Evolutionary conservation across 2,113 vertebrate genomes (phyloP).

Genomic region (Neolamprologus devosi): DNA sequence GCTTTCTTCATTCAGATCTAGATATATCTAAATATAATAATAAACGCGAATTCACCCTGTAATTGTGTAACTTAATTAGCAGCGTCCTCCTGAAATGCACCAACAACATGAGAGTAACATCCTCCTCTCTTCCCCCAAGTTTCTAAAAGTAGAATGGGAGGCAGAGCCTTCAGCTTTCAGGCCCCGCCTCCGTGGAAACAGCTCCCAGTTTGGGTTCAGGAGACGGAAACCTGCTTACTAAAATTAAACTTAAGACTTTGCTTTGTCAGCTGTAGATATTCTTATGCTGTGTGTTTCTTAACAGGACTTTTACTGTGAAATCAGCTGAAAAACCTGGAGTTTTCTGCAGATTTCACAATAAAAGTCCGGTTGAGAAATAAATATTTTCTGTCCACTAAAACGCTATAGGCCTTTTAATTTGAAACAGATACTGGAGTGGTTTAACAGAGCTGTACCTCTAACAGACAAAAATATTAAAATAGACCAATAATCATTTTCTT

Average conservation of each 20-base stretch:
- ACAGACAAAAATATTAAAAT: background rate
- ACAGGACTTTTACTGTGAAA: background rate
- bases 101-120: background rate
- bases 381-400: background rate
- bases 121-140: rapidly evolving
- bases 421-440: background rate
- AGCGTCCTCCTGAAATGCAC: rapidly evolving
- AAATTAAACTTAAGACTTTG: background rate
- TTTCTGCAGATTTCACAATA: background rate
- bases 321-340: rapidly evolving
- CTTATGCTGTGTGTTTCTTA: background rate
- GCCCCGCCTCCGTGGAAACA: rapidly evolving
- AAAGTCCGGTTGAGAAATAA: rapidly evolving
- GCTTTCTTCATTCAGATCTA: background rate
- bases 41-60: rapidly evolving
- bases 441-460: background rate
- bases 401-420: background rate
- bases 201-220: background rate
- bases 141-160: background rate
- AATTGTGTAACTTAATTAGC: background rate
- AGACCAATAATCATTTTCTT: background rate
- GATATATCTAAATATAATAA: background rate
- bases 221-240: background rate
- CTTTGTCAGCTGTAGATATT: background rate
- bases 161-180: background rate